Base-by-base conservation (phyloP, 2,888 invertebrate species). In the Plemyria rubiginata region DNA sequence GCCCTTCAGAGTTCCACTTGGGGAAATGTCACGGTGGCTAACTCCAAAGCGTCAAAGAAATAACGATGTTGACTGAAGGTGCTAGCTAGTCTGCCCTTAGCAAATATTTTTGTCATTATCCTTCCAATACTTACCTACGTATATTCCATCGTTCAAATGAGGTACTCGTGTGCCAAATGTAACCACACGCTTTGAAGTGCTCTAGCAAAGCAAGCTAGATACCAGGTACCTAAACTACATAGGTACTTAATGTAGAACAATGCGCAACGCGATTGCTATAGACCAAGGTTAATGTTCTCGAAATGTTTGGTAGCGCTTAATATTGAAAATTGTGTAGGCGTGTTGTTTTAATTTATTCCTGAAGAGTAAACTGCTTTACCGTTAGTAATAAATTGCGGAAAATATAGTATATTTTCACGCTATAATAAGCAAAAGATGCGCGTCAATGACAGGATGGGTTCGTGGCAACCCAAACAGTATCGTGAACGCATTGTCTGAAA, bases 11-110 rank as follows among this genome's bases (percentile, higher is more conserved):
- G 55, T 64, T 49, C 22, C 11, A 45, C 45, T 58, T 49, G n/a
- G 28, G 50, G 41, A 66, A 64, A 60, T 56, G 65, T 56, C 64
- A 51, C 38, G 48, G 12, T 28, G 36, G 46, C 28, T 36, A 32
- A 22, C 48, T 54, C 36, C 13, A 15, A 9, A 41, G 41, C 40
- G 53, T 48, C 38, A 43, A 50, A 50, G 60, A 54, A 65, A 61
- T 46, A 60, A 54, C 46, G 40, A 51, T 54, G 54, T 60, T 41
- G 54, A 54, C n/a, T 54, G 6, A 12, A 32, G 43, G 40, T 40
- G 50, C 32, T 29, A 13, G 50, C 32, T 29, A 13, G 32, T 15
- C 40, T 15, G 43, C 45, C 22, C 11, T 38, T 22, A 49, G 36
- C 32, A 54, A 54, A 54, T 49, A 43, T 60, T 49, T 60, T 7